Conservation (phyloP, 2,888 invertebrate species). For the Tortricodes alternella region DNA sequence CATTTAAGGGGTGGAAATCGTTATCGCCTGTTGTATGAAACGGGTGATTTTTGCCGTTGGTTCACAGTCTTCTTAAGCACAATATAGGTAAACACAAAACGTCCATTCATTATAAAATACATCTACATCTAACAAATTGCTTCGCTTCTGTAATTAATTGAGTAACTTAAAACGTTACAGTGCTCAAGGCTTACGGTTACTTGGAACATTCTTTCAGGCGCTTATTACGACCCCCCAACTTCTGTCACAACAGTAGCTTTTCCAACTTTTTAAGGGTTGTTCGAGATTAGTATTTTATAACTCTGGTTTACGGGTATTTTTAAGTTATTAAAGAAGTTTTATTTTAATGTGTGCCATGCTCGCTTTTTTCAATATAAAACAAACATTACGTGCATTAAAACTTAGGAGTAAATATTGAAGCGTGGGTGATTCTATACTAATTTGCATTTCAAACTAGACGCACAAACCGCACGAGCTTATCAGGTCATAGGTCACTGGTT, state of each 20-base stretch:
- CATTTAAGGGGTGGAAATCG: too few relatives aligned
- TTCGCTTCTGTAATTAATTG: conserved; percentile 4
- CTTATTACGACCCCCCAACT: not conserved
- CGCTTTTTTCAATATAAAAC: too few relatives aligned
- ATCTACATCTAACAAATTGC: conserved; percentile 3
- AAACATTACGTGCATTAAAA: too few relatives aligned
- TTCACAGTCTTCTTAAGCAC: too few relatives aligned
- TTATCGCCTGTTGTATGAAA: too few relatives aligned
- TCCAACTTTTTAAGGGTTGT: conserved; percentile 6
- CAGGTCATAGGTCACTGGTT: too few relatives aligned
- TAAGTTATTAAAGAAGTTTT: not conserved
- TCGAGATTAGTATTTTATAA: not conserved
- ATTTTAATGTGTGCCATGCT: not conserved
- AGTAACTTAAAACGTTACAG: conserved; percentile 1
- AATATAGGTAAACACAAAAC: too few relatives aligned
- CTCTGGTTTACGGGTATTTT: not conserved
- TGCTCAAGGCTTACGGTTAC: conserved; percentile 1
- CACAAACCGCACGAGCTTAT: too few relatives aligned
- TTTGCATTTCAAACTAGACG: too few relatives aligned
- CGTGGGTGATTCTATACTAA: too few relatives aligned
- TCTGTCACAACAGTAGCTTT: not conserved
- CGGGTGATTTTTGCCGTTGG: too few relatives aligned
- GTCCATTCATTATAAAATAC: not conserved
- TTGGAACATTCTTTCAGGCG: not conserved
- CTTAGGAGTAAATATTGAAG: too few relatives aligned